Evolutionary conservation across 2,888 invertebrate species (phyloP).

Genomic region (Xanthia icteritia): DNA sequence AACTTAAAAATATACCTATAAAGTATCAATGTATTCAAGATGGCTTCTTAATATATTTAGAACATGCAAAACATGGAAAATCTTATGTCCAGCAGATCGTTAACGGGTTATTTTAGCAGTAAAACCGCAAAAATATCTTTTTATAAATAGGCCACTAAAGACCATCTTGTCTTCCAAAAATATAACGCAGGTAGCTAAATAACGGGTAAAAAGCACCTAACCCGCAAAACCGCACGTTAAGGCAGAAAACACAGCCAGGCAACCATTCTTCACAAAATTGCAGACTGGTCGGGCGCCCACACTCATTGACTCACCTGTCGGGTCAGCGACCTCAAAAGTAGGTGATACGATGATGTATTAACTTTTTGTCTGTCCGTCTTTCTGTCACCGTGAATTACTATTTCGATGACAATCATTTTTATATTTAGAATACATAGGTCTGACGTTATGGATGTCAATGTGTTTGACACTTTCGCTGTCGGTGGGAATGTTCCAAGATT

Average conservation of each 20-base stretch:
- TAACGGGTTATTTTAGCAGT: constrained; percentile 17
- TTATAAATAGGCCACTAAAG: not conserved
- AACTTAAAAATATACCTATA: not conserved
- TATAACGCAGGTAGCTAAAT: not conserved
- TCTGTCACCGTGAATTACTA: constrained; percentile 24
- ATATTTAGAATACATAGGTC: constrained; percentile 30
- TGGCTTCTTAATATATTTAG: not conserved
- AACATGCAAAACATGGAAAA: not conserved
- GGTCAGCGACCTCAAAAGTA: constrained; percentile 46
- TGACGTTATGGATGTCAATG: constrained; percentile 28
- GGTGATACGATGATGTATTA: constrained; percentile 53
- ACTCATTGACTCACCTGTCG: constrained; percentile 43
- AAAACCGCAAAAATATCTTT: constrained; percentile 14
- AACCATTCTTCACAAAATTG: constrained; percentile 22
- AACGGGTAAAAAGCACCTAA: constrained; percentile 1
- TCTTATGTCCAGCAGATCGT: not conserved
- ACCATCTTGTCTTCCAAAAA: not conserved
- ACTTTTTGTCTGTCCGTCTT: constrained; percentile 32
- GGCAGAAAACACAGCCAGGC: constrained; percentile 19
- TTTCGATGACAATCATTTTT: constrained; percentile 29
- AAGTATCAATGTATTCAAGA: not conserved
- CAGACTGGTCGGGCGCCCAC: constrained; percentile 40
- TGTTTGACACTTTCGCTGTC: constrained; percentile 42
- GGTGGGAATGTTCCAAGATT: constrained; percentile 38
- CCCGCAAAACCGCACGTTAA: not conserved